Evolutionary conservation across 1,140 invertebrate species (phyloP), one percentile per base, ranked within the genome.

Genomic region (Drosophila ironensis): DNA sequence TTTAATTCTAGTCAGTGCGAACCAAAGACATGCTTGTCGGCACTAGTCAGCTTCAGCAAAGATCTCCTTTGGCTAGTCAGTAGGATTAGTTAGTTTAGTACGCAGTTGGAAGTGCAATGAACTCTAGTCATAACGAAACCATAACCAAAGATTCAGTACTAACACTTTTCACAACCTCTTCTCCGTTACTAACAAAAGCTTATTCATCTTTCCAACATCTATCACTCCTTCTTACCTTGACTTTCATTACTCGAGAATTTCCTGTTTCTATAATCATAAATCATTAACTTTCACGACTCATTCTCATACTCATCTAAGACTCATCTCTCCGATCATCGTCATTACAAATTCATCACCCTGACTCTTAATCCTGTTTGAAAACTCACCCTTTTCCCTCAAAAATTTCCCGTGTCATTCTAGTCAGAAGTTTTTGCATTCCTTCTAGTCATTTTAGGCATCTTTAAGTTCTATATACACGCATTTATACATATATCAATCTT

Each of bases 11-110:
- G 44, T 75, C 63, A 82, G 52, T 69, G 69, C 67, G 45, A 56
- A 20, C 25, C 41, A 57, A 45, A 54, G 46, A 20, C 48, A n/a
- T n/a, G 38, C 19, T 42, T 33, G 17, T 46, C 28, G 52, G 37
- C 61, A 81, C 77, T 64, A 82, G 78, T 84, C 77, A 84, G 77
- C 77, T 84, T 82, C 78, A 70, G 61, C 54, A 46, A 16, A 28
- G 77, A 82, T 82, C 77, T 82, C 72, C 37, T 53, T 17, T n/a
- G n/a, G n/a, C 19, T 64, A 81, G 72, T 81, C 72, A 35, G 40
- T 72, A 70, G 40, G 12, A 7, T 37, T 33, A 46, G 46, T 37
- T 33, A 46, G 46, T 11, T 57, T 42, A 69, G 60, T 16, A 19
- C n/a, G 40, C 14, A 38, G 37, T 60, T 42, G 51, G 51, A 44